Evolutionary conservation across 2,888 invertebrate genomes (phyloP).

Genomic region (Tuta absoluta): DNA sequence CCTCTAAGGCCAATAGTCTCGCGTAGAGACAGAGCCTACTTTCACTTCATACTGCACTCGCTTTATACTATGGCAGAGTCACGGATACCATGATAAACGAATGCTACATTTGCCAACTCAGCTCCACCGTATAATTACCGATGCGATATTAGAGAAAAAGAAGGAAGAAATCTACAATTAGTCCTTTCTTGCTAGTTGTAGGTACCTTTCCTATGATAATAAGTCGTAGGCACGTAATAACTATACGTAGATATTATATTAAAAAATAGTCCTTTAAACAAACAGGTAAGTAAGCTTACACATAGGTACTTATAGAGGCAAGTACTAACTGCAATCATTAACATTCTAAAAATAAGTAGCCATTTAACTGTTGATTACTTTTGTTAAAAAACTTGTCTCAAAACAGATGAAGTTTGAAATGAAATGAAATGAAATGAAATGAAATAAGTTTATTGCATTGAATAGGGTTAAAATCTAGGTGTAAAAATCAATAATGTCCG

Average conservation of each 20-base stretch:
- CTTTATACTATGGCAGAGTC: constrained; percentile 6
- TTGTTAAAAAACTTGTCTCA: neutral
- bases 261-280: too few relatives aligned
- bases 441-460: too few relatives aligned
- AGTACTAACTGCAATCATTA: neutral
- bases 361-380: neutral
- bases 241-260: too few relatives aligned
- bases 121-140: neutral
- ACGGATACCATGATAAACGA: neutral
- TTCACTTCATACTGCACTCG: constrained; percentile 24
- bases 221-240: too few relatives aligned
- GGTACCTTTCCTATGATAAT: too few relatives aligned
- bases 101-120: neutral
- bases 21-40: constrained; percentile 26
- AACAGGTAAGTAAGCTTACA: too few relatives aligned
- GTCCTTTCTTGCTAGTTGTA: too few relatives aligned
- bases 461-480: too few relatives aligned
- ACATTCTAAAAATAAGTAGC: neutral
- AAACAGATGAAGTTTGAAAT: neutral
- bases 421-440: too few relatives aligned
- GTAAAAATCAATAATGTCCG: too few relatives aligned
- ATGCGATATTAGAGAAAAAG: neutral
- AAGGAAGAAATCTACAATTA: too few relatives aligned
- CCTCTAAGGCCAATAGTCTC: constrained; percentile 17
- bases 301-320: neutral